phyloP scores from a whole-genome alignment of 2,797 vertebrate genomes.

The Pangasius larnaudii region DNA sequence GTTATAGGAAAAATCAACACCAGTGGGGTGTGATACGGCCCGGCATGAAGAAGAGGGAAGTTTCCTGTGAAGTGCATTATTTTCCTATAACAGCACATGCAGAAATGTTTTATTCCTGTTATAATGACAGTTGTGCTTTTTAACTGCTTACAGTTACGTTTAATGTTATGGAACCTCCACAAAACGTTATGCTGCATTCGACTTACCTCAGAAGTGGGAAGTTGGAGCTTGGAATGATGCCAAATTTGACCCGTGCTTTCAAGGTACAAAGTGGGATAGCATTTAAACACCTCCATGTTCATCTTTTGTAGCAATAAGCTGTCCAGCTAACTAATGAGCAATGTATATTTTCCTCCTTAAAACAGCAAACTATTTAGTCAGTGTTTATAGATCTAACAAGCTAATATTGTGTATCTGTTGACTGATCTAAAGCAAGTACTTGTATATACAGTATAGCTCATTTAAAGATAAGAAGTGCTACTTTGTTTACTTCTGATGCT shows the following conservation, averaged over 20 bases:
- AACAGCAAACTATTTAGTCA: neutral
- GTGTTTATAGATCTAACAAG: neutral
- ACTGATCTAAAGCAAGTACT: neutral
- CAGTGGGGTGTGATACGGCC: neutral
- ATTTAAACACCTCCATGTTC: neutral
- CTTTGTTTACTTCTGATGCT: neutral
- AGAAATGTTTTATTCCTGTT: neutral
- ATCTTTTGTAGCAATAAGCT: neutral
- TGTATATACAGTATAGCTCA: neutral
- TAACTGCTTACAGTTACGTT: neutral
- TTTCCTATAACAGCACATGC: neutral
- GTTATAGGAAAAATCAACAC: neutral
- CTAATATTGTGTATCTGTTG: neutral
- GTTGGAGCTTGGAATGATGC: neutral
- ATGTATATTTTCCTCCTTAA: neutral
- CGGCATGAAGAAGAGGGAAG: neutral
- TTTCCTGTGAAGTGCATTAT: neutral
- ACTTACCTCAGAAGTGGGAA: neutral
- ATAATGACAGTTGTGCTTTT: neutral
- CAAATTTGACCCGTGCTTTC: neutral
- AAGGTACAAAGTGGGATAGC: neutral
- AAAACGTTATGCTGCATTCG: neutral
- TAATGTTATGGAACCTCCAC: neutral
- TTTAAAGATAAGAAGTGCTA: neutral
- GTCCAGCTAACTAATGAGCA: neutral